Conservation (phyloP, 2,888 invertebrate species). For the Syrphus vitripennis region DNA sequence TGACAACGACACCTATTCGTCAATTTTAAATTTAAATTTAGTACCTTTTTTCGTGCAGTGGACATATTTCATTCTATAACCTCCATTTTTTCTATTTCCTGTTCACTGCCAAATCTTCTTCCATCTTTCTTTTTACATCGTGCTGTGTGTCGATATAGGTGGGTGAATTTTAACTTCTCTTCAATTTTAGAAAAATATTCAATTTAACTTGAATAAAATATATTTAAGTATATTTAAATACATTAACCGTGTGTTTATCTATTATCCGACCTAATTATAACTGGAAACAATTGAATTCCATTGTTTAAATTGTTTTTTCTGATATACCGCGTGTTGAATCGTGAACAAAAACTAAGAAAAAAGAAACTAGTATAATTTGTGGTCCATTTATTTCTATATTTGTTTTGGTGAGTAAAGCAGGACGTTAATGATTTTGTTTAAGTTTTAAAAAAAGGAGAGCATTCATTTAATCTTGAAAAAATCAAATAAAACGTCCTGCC, state of each 20-base stretch:
- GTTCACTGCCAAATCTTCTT: constrained; percentile 24
- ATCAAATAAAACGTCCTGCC: constrained; percentile 71
- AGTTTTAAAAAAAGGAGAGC: not conserved
- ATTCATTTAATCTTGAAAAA: constrained; percentile 6
- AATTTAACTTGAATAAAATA: not conserved
- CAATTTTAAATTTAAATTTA: not conserved
- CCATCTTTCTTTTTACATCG: constrained; percentile 74
- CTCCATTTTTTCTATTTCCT: constrained; percentile 35
- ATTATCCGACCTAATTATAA: not conserved
- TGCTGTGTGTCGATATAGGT: constrained; percentile 73
- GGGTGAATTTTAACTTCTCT: constrained; percentile 59
- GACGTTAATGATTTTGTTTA: constrained; percentile 38
- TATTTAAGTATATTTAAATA: not conserved
- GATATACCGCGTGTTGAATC: not conserved
- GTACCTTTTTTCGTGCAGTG: constrained; percentile 24
- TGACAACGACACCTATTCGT: constrained; percentile 16
- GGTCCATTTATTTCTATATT: not conserved
- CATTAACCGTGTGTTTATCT: not conserved
- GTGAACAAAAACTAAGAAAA: not conserved
- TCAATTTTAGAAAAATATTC: constrained; percentile 24
- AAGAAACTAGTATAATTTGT: not conserved
- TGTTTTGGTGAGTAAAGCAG: constrained; percentile 66
- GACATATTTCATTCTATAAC: not conserved
- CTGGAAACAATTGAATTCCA: not conserved
- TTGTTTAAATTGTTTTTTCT: not conserved